Conservation (phyloP, 2,797 vertebrate genomes). For the Argya squamiceps region DNA sequence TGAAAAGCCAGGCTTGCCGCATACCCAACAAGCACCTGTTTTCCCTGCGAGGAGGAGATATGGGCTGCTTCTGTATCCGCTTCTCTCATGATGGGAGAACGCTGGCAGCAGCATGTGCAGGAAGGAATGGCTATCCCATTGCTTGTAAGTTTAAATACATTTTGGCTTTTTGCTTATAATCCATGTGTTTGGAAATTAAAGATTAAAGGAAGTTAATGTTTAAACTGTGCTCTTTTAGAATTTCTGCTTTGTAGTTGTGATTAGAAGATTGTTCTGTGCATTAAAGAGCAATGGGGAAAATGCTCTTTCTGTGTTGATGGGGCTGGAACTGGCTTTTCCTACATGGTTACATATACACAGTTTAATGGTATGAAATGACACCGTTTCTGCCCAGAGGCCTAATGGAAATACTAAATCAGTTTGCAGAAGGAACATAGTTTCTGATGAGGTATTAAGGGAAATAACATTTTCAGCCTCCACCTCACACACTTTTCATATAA, state of each 20-base stretch:
- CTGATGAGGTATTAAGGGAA: background rate
- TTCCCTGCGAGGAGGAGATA: slow-evolving; percentile 87
- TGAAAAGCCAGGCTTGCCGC: slow-evolving; percentile 84
- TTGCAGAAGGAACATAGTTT: background rate
- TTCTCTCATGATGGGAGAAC: slow-evolving; percentile 89
- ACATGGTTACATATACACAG: background rate
- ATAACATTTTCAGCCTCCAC: background rate
- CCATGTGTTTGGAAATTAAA: background rate
- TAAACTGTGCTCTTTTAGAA: background rate
- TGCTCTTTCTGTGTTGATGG: background rate
- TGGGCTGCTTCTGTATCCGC: slow-evolving; percentile 89
- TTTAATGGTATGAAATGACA: background rate
- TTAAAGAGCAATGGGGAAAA: background rate
- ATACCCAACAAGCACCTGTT: slow-evolving; percentile 91
- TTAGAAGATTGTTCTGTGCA: background rate
- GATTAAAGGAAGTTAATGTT: background rate
- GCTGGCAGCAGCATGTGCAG: slow-evolving; percentile 91
- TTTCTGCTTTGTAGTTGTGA: background rate
- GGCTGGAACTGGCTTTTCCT: background rate
- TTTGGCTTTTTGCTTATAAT: background rate
- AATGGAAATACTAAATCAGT: background rate
- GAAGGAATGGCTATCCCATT: slow-evolving; percentile 90
- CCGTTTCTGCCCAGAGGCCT: background rate
- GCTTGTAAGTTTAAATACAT: slow-evolving; percentile 78
- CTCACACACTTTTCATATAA: background rate